Evolutionary conservation across 2,888 invertebrate species (phyloP).

Genomic region (Macaria notata): DNA sequence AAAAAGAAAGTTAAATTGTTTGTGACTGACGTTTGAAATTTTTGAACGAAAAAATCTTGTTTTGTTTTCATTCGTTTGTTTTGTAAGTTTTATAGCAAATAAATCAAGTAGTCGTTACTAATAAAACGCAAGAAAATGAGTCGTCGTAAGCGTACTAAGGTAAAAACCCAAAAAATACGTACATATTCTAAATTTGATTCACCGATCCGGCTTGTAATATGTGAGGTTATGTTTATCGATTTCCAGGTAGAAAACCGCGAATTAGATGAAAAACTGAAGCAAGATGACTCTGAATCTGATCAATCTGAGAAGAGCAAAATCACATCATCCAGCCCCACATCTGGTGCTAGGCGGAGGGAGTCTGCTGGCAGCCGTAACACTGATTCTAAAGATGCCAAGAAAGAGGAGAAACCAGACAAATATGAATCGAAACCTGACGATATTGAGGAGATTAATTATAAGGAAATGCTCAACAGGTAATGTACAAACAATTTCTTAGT

Average conservation of each 20-base stretch:
- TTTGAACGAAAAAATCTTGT: background rate
- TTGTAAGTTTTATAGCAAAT: slow-evolving; percentile 16
- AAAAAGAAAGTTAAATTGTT: too few relatives aligned
- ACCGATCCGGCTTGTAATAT: background rate
- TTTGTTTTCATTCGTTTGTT: slow-evolving; percentile 22
- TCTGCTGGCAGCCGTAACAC: slow-evolving; percentile 76
- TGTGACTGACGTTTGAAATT: too few relatives aligned
- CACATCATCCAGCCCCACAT: slow-evolving; percentile 81
- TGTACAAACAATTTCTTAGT: too few relatives aligned
- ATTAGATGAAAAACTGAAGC: slow-evolving; percentile 85
- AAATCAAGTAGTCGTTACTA: slow-evolving; percentile 2
- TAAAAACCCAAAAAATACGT: background rate
- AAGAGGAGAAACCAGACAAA: slow-evolving; percentile 36
- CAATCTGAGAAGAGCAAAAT: slow-evolving; percentile 84
- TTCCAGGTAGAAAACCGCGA: slow-evolving; percentile 78
- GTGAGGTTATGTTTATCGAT: slow-evolving; percentile 83
- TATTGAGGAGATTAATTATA: slow-evolving; percentile 83
- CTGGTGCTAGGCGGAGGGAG: slow-evolving; percentile 73
- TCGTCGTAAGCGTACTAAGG: slow-evolving; percentile 83
- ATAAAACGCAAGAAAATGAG: slow-evolving; percentile 67
- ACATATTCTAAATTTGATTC: background rate
- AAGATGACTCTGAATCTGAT: slow-evolving; percentile 84
- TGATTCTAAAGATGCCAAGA: slow-evolving; percentile 76
- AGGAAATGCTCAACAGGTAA: slow-evolving; percentile 73
- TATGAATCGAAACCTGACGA: slow-evolving; percentile 69